Conservation (phyloP, 2,113 vertebrate species). For the Pseudopipra pipra region DNA sequence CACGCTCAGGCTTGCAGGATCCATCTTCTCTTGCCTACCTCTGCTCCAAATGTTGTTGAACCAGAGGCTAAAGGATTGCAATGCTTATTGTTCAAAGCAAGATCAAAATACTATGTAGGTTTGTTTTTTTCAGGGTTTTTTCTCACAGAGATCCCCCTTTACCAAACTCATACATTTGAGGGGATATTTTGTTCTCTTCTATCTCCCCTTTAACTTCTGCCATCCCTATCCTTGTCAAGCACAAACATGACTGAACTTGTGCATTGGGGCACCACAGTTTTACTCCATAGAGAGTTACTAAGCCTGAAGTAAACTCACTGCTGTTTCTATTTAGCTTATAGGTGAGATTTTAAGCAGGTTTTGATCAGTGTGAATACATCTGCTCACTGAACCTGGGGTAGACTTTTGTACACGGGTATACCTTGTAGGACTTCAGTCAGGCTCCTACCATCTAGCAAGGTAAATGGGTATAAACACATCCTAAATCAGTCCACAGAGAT, state of each 20-base stretch:
- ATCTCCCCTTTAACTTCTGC: background rate
- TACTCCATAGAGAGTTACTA: background rate
- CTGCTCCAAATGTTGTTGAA: background rate
- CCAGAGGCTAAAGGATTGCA: background rate
- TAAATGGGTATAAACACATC: background rate
- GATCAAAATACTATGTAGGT: background rate
- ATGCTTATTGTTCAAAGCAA: background rate
- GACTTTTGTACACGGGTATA: background rate
- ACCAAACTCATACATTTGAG: background rate
- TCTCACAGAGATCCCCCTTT: background rate
- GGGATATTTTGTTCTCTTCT: background rate
- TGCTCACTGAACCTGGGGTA: background rate
- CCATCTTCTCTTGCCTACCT: background rate
- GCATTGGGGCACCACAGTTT: background rate
- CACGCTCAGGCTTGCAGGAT: background rate
- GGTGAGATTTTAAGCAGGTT: background rate
- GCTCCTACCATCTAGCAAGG: background rate
- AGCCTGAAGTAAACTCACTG: background rate
- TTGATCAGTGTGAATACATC: background rate
- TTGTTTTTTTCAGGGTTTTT: background rate
- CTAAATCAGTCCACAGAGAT: background rate
- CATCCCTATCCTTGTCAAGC: background rate
- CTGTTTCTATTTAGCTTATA: background rate
- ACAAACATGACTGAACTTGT: background rate
- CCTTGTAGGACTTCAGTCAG: background rate